Base-by-base conservation (phyloP, 1,140 invertebrate species). In the Hylyphantes graminicola region DNA sequence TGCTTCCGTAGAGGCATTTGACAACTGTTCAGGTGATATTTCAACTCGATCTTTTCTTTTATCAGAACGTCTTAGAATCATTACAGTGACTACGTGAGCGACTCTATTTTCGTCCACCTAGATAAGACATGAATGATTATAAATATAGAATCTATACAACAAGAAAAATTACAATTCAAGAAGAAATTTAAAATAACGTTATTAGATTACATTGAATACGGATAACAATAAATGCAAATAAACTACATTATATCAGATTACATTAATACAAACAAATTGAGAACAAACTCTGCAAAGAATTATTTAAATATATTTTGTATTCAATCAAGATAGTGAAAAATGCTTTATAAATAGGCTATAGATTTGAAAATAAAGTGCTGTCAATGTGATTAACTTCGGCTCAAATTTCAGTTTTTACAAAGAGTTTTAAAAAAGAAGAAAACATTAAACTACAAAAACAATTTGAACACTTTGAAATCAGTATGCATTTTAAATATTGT, bases 1-100 rank as follows among this genome's bases (percentile, higher is more conserved):
- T 21, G 90, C 90, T 74, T 89, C 88, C 13, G 88, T 89, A 0
- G 90, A 90, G 48, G 90, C 90, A 88, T 88, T 90, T 12, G 90
- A 90, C 54, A 96, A 90, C 88, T 96, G 95, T 88, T 95, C 94
- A 59, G 94, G 92, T 8, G 95, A 96, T 87, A 96, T 96, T 91
- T 96, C 95, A 1, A 96, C 95, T 87, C 95, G 90, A 87, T 96
- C 95, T 86, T 95, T 93, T 88, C 95, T 93, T 90, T 96, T 96
- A 88, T 96, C 95, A 50, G 94, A 93, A 19, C 95, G 90, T 86
- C 93, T 91, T 81, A 96, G 90, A 88, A 95, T 94, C 21, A 95
- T 92, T 8, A 94, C 93, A 6, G 94, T 93, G n/a, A 92, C 92
- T 87, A 96, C 94, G 86, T 93, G 92, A 11, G 94, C 93, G 17